phyloP scores from a whole-genome alignment of 2,113 vertebrate species.

The Lasiurus cinereus region DNA sequence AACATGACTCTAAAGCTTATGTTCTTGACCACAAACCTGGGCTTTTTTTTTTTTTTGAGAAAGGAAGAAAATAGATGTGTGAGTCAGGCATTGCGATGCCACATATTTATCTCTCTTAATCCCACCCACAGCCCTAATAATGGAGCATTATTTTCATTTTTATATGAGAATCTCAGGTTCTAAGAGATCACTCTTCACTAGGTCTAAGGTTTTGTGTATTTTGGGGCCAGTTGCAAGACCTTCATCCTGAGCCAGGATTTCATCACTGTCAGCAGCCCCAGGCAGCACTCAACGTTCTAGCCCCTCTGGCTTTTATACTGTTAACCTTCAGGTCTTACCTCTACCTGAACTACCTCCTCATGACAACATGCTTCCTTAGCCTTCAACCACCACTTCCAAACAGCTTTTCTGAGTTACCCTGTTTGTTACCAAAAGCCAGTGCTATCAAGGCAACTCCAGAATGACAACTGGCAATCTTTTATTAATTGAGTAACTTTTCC shows the following conservation, averaged over 20 bases:
- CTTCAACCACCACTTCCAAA: slow-evolving; percentile 5
- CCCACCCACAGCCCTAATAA: too few relatives aligned
- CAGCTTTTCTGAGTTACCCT: slow-evolving; percentile 20
- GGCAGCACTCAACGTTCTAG: background rate
- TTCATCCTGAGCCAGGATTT: background rate
- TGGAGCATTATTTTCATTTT: background rate
- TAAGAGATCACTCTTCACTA: background rate
- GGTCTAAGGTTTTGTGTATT: background rate
- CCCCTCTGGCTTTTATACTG: background rate
- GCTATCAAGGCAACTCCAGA: background rate
- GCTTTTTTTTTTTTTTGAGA: background rate
- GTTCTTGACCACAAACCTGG: background rate
- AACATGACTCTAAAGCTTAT: background rate
- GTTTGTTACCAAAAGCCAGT: background rate
- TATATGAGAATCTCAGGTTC: background rate
- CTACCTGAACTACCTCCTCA: background rate
- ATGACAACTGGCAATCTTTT: background rate
- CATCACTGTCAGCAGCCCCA: background rate
- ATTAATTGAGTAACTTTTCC: slow-evolving; percentile 44
- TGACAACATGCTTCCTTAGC: background rate
- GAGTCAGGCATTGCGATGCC: background rate
- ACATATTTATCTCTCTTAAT: background rate
- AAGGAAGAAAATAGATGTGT: background rate
- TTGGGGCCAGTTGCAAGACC: background rate
- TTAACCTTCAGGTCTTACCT: background rate